phyloP scores from a whole-genome alignment of 2,113 vertebrate species.

The Himantopus leucocephalus region DNA sequence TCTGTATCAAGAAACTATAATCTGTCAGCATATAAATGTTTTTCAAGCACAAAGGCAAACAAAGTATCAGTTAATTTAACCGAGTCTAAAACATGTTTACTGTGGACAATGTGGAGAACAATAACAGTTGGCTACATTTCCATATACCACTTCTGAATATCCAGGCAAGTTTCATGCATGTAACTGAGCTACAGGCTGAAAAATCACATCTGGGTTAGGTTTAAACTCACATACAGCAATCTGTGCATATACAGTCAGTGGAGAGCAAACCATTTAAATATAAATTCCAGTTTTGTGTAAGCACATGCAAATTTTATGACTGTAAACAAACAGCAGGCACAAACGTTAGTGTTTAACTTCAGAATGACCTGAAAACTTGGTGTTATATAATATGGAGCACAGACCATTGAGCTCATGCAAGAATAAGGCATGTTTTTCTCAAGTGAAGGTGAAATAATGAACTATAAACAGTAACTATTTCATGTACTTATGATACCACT shows the following conservation, averaged over 20 bases:
- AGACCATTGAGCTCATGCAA: neutral
- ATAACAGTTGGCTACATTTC: neutral
- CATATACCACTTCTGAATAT: neutral
- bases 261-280: neutral
- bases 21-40: neutral
- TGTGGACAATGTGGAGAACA: neutral
- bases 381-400: neutral
- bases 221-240: neutral
- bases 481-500: neutral
- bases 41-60: neutral
- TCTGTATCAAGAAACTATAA: neutral
- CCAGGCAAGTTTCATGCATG: accelerated
- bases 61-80: neutral
- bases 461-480: neutral
- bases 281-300: neutral
- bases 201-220: neutral
- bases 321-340: neutral
- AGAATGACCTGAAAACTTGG: neutral
- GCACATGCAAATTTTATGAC: neutral
- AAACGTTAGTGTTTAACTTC: neutral
- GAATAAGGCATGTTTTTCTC: neutral
- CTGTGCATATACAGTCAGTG: neutral
- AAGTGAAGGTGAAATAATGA: neutral
- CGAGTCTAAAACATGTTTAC: neutral
- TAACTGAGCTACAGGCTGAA: neutral